Percentiles rank a stretch among this genome's conserved stretches.
Conservation (phyloP, 2,888 invertebrate genomes). For the Heteromurus nitidus region DNA sequence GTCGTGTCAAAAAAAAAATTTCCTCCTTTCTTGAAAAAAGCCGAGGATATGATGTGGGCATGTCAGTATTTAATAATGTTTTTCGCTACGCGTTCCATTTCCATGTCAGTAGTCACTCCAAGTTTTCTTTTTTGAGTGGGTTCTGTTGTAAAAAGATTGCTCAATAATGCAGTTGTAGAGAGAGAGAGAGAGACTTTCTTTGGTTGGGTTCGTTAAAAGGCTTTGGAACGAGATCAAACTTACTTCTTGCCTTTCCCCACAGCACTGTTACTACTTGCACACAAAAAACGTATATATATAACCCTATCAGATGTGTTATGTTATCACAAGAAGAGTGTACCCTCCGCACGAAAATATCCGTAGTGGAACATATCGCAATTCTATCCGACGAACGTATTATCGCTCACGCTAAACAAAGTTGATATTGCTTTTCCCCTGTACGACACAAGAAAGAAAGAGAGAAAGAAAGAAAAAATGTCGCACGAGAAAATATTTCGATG, state of each 20-base stretch:
- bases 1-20: too few relatives aligned
- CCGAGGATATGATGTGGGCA: constrained; percentile 28
- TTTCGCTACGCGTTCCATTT: constrained; percentile 21
- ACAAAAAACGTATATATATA: too few relatives aligned
- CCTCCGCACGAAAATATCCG: too few relatives aligned
- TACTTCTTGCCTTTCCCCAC: too few relatives aligned
- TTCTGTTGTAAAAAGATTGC: constrained; percentile 53
- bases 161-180: too few relatives aligned
- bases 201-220: neutral
- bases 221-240: too few relatives aligned
- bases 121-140: constrained; percentile 48
- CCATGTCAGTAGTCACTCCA: constrained; percentile 18
- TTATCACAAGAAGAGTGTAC: too few relatives aligned
- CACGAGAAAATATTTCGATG: constrained; percentile 77
- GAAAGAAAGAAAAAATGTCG: constrained; percentile 67
- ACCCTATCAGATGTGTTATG: too few relatives aligned
- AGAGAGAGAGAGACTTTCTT: too few relatives aligned
- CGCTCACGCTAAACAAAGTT: neutral
- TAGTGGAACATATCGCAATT: too few relatives aligned
- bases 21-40: neutral
- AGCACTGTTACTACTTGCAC: too few relatives aligned
- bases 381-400: too few relatives aligned
- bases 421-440: neutral
- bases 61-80: constrained; percentile 31
- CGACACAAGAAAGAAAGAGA: neutral